phyloP scores from a whole-genome alignment of 2,113 vertebrate genomes.

The Brachyistius frenatus region DNA sequence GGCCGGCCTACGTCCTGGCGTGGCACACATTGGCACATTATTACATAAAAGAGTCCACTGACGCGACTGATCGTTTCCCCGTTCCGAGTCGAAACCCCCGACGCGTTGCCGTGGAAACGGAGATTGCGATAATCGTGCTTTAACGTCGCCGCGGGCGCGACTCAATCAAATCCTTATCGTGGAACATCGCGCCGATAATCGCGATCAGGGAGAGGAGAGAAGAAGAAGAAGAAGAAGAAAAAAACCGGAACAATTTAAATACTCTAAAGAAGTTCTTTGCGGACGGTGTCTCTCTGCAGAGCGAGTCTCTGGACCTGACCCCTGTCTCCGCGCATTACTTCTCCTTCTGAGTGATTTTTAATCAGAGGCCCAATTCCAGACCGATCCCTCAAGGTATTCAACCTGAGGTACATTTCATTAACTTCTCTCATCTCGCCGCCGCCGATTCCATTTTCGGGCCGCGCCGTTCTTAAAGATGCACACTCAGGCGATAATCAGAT shows the following conservation, averaged over 20 bases:
- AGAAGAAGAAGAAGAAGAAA: background rate
- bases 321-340: slow-evolving; percentile 74
- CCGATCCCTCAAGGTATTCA: slow-evolving; percentile 82
- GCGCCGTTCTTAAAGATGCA: slow-evolving; percentile 75
- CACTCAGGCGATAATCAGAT: slow-evolving; percentile 76
- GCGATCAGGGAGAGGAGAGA: too few species aligned
- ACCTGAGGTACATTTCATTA: slow-evolving; percentile 83
- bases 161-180: too few species aligned
- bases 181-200: too few species aligned
- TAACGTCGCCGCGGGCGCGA: too few species aligned
- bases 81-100: too few species aligned
- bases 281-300: slow-evolving; percentile 42
- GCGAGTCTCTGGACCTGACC: slow-evolving; percentile 68
- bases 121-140: too few species aligned
- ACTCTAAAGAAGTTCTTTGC: slow-evolving; percentile 31
- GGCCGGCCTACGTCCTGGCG: too few species aligned
- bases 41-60: too few species aligned
- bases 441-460: slow-evolving; percentile 64
- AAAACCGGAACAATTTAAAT: slow-evolving; percentile 13
- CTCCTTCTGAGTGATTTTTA: slow-evolving; percentile 83
- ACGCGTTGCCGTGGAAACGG: too few species aligned
- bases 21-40: too few species aligned
- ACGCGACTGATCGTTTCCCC: too few species aligned
- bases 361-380: slow-evolving; percentile 83
- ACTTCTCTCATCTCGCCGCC: slow-evolving; percentile 74